Evolutionary conservation across 2,113 vertebrate species (phyloP).

Genomic region (Phrynosoma blainvillii): DNA sequence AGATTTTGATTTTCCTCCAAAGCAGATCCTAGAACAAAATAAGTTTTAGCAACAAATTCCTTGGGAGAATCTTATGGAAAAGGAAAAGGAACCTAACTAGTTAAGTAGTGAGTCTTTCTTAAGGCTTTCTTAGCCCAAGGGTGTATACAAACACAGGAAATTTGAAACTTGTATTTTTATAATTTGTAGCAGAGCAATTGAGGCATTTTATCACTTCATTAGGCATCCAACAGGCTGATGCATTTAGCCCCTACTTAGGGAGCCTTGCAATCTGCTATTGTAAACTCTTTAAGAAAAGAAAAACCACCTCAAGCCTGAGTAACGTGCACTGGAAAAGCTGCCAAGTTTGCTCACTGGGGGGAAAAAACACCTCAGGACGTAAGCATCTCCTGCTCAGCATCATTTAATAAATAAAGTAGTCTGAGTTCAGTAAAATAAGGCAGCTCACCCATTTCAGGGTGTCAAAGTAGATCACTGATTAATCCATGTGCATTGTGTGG

Average conservation of each 20-base stretch:
- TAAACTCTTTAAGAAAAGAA: slow-evolving; percentile 42
- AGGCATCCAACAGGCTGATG: slow-evolving; percentile 47
- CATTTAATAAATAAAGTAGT: slow-evolving; percentile 41
- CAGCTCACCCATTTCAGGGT: background rate
- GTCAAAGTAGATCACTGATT: background rate
- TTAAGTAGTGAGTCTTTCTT: background rate
- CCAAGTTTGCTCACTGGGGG: background rate
- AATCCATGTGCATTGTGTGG: background rate
- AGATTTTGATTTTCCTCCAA: slow-evolving; percentile 15
- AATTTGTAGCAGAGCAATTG: slow-evolving; percentile 36
- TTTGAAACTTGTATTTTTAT: slow-evolving; percentile 22
- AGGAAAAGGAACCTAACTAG: slow-evolving; percentile 16
- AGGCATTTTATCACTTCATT: slow-evolving; percentile 45
- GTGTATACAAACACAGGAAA: slow-evolving; percentile 24
- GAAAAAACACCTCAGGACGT: background rate
- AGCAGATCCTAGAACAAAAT: slow-evolving; percentile 43
- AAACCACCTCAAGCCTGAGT: slow-evolving; percentile 48
- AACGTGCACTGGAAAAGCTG: slow-evolving; percentile 23
- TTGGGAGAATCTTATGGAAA: slow-evolving; percentile 37
- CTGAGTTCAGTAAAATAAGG: background rate
- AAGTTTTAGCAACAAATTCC: slow-evolving; percentile 1
- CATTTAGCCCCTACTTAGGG: slow-evolving; percentile 47
- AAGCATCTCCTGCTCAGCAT: slow-evolving; percentile 20
- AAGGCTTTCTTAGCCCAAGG: slow-evolving; percentile 11
- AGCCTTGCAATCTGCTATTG: slow-evolving; percentile 27